Evolutionary conservation across 2,888 invertebrate species (phyloP).

Genomic region (Allophyes oxyacanthae): DNA sequence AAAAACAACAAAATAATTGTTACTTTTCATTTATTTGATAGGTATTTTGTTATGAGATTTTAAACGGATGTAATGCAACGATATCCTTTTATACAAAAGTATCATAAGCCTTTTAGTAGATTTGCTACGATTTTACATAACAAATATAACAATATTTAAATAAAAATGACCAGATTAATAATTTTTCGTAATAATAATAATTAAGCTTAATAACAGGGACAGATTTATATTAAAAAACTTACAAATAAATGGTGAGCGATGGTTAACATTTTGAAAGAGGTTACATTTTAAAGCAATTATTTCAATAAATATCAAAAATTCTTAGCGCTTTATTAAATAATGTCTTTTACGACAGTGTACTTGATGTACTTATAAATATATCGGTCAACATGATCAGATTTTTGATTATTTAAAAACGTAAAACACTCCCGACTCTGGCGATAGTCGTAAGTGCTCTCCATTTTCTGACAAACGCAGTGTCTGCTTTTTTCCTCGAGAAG

Average conservation of each 20-base stretch:
- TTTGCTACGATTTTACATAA: slow-evolving; percentile 85
- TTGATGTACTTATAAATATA: slow-evolving; percentile 81
- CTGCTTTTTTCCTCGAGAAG: slow-evolving; percentile 62
- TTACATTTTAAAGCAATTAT: slow-evolving; percentile 86
- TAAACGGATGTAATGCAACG: slow-evolving; percentile 84
- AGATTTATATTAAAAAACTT: slow-evolving; percentile 85
- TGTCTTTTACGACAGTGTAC: slow-evolving; percentile 87
- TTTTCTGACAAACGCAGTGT: slow-evolving; percentile 57
- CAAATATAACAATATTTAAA: slow-evolving; percentile 89
- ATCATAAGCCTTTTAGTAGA: slow-evolving; percentile 85
- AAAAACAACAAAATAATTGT: slow-evolving; percentile 60
- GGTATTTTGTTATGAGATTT: slow-evolving; percentile 86
- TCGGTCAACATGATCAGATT: slow-evolving; percentile 73
- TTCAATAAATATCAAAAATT: slow-evolving; percentile 82
- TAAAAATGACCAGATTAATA: slow-evolving; percentile 90
- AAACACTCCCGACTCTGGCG: slow-evolving; percentile 77
- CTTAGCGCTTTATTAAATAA: slow-evolving; percentile 82
- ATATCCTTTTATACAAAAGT: slow-evolving; percentile 84
- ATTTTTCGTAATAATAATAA: slow-evolving; percentile 85
- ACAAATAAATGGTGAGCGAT: slow-evolving; percentile 87
- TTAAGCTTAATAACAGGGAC: slow-evolving; percentile 83
- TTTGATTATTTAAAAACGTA: slow-evolving; percentile 56
- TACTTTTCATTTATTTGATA: slow-evolving; percentile 86
- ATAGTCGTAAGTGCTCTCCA: slow-evolving; percentile 60
- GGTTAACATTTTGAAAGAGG: slow-evolving; percentile 87